phyloP scores from a whole-genome alignment of 2,797 vertebrate species.

The Labeo calbasu region DNA sequence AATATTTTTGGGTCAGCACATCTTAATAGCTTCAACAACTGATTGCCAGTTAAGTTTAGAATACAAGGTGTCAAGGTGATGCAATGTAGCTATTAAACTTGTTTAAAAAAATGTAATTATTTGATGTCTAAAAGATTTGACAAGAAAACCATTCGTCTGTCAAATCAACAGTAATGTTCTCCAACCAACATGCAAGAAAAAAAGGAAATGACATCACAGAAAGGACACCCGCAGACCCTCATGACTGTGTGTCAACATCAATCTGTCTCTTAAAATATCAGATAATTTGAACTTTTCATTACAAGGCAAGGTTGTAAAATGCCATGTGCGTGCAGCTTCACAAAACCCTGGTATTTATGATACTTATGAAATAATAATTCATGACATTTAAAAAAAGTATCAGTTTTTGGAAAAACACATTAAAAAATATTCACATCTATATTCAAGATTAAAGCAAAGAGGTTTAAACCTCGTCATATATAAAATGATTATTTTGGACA shows the following conservation, averaged over 20 bases:
- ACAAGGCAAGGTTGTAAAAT: conserved; percentile 1
- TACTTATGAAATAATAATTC: conserved; percentile 2
- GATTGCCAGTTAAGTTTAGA: no score
- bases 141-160: not conserved
- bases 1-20: no score
- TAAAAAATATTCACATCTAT: not conserved
- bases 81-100: not conserved
- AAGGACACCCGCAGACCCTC: not conserved
- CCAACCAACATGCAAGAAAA: not conserved
- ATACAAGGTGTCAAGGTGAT: not conserved
- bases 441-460: not conserved
- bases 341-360: conserved; percentile 9
- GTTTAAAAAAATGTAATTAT: not conserved
- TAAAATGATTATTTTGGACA: no score
- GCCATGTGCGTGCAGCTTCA: not conserved
- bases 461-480: no score
- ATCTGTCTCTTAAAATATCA: conserved; percentile 8
- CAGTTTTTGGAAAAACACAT: not conserved
- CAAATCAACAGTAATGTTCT: not conserved
- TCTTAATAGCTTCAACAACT: no score
- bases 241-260: conserved; percentile 1
- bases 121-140: not conserved
- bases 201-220: not conserved
- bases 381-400: not conserved
- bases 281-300: conserved; percentile 9